phyloP scores from a whole-genome alignment of 2,888 invertebrate genomes.

The Suillia variegata region DNA sequence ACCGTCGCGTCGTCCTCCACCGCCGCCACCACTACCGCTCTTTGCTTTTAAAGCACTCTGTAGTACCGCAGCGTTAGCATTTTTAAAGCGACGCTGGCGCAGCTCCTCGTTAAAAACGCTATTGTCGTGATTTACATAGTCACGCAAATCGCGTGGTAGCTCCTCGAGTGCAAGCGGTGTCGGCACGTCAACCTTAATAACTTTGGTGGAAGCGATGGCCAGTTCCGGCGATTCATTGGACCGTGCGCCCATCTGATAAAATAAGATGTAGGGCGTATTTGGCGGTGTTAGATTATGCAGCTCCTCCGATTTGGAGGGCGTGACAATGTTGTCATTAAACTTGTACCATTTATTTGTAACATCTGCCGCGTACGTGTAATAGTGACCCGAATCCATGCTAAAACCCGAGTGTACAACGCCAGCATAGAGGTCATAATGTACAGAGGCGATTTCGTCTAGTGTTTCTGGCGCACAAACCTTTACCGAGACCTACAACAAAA shows the following conservation, averaged over 20 bases:
- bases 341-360: constrained; percentile 71
- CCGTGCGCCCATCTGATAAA: constrained; percentile 67
- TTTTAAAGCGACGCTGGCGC: constrained; percentile 47
- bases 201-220: constrained; percentile 41
- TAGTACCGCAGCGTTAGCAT: constrained; percentile 27
- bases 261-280: constrained; percentile 83
- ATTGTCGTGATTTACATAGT: constrained; percentile 57
- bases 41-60: constrained; percentile 26
- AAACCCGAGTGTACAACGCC: constrained; percentile 85
- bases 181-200: constrained; percentile 48
- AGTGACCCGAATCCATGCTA: constrained; percentile 85
- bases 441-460: constrained; percentile 53
- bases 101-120: constrained; percentile 51
- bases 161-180: constrained; percentile 52
- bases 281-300: constrained; percentile 70
- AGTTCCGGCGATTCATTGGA: constrained; percentile 41
- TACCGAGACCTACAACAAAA: constrained; percentile 48
- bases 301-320: constrained; percentile 66
- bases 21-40: constrained; percentile 13
- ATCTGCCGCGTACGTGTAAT: constrained; percentile 81
- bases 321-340: constrained; percentile 81
- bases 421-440: constrained; percentile 76
- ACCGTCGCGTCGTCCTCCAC: constrained; percentile 37
- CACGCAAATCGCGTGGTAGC: constrained; percentile 52
- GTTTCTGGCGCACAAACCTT: constrained; percentile 60